phyloP scores from a whole-genome alignment of 2,113 vertebrate species.

The Callipepla californica region DNA sequence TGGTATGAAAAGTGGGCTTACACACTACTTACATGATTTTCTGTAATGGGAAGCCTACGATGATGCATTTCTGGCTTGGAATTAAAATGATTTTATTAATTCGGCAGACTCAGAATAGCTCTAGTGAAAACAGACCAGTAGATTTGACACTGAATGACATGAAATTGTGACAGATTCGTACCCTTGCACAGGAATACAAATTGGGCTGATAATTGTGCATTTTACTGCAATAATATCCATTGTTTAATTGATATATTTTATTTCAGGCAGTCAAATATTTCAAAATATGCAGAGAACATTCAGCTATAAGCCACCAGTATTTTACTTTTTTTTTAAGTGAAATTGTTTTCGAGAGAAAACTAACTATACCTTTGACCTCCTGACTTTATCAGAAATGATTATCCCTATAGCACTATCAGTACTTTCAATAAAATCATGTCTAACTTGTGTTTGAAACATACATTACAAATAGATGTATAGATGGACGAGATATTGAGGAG shows the following conservation, averaged over 20 bases:
- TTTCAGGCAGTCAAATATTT: neutral
- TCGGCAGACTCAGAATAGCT: neutral
- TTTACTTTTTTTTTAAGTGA: neutral
- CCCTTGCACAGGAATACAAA: neutral
- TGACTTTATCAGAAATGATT: slow-evolving; percentile 61
- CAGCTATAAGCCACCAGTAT: neutral
- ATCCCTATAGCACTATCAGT: slow-evolving; percentile 67
- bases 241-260: neutral
- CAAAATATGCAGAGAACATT: neutral
- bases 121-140: neutral
- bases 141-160: neutral
- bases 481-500: slow-evolving; percentile 81
- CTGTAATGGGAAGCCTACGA: neutral
- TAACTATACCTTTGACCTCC: slow-evolving; percentile 52
- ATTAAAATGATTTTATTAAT: neutral
- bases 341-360: slow-evolving; percentile 49
- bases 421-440: slow-evolving; percentile 78
- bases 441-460: slow-evolving; percentile 83
- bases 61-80: neutral
- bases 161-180: neutral
- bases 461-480: slow-evolving; percentile 85
- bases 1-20: neutral
- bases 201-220: neutral
- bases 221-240: neutral
- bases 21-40: neutral